Percentiles rank a stretch among this genome's conserved stretches.
Conservation (phyloP, 2,888 invertebrate genomes). For the Perizoma affinitatum region DNA sequence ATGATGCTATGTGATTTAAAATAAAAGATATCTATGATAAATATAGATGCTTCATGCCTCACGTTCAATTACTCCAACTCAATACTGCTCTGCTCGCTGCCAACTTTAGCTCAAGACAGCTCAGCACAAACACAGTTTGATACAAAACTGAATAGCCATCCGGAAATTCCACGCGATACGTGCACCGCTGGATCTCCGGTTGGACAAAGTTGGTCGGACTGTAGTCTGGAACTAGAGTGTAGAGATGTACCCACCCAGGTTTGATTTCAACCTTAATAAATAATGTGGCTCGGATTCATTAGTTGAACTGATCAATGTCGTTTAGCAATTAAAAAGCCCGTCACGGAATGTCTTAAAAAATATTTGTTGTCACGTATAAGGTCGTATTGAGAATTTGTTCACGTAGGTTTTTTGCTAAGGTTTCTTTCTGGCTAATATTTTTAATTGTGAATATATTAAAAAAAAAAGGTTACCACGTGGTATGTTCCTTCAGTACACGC, state of each 20-base stretch:
- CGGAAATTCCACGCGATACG: slow-evolving; percentile 37
- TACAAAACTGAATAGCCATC: slow-evolving; percentile 20
- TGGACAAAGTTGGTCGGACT: slow-evolving; percentile 41
- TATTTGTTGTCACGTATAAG: neutral
- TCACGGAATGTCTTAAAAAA: no score
- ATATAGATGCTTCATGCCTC: slow-evolving; percentile 1
- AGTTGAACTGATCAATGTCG: no score
- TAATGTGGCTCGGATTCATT: no score
- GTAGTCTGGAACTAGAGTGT: slow-evolving; percentile 10
- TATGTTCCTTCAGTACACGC: no score
- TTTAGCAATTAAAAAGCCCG: no score
- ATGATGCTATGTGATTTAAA: no score
- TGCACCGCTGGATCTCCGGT: slow-evolving; percentile 24
- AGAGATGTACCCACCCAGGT: slow-evolving; percentile 6
- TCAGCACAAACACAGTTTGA: slow-evolving; percentile 16
- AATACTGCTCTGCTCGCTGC: slow-evolving; percentile 9
- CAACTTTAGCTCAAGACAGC: slow-evolving; percentile 16
- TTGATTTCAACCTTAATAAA: neutral
- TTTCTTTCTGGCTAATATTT: neutral
- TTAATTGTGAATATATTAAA: no score
- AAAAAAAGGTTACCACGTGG: no score
- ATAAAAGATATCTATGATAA: no score
- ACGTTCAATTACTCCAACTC: slow-evolving; percentile 2
- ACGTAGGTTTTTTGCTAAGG: slow-evolving; percentile 5
- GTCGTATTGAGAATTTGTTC: neutral